These are phyloP conservation scores for Lepidocyrtoides sp. DNA, from an alignment of 2,888 invertebrate genomes.

Conservation along the genomic window DNA sequence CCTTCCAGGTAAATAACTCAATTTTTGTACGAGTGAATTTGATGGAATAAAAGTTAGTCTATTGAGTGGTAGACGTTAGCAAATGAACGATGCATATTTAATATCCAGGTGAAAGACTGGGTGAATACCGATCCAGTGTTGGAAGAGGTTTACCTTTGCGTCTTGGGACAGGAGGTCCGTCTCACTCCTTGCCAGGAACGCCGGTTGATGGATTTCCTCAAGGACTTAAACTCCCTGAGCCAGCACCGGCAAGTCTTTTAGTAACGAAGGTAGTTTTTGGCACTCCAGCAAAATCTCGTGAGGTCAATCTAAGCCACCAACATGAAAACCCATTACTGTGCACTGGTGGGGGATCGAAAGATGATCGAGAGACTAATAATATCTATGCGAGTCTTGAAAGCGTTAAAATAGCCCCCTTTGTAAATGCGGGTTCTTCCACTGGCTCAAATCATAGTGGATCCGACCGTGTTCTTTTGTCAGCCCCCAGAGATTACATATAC, in stretches of 20 bases:
- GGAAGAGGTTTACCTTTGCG: conserved; percentile 85
- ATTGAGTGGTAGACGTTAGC: conserved; percentile 63
- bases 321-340: conserved; percentile 85
- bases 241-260: conserved; percentile 85
- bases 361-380: conserved; percentile 85
- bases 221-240: conserved; percentile 85
- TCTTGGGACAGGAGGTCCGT: conserved; percentile 84
- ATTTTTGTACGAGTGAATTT: conserved; percentile 73
- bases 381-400: conserved; percentile 85
- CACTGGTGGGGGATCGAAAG: conserved; percentile 84
- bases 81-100: conserved; percentile 82
- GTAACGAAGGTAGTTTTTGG: conserved; percentile 86
- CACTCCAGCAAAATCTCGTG: conserved; percentile 85
- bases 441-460: conserved; percentile 85
- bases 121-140: conserved; percentile 85
- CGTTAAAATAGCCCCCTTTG: conserved; percentile 85
- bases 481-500: conserved; percentile 85
- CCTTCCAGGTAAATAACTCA: conserved; percentile 85
- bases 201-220: conserved; percentile 85
- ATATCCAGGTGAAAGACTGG: conserved; percentile 85
- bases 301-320: conserved; percentile 85
- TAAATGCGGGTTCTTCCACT: conserved; percentile 85
- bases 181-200: conserved; percentile 85
- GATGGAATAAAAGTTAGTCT: conserved; percentile 74
- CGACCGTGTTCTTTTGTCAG: conserved; percentile 85